Conservation (phyloP, 2,888 invertebrate species). For the Sipha maydis region DNA sequence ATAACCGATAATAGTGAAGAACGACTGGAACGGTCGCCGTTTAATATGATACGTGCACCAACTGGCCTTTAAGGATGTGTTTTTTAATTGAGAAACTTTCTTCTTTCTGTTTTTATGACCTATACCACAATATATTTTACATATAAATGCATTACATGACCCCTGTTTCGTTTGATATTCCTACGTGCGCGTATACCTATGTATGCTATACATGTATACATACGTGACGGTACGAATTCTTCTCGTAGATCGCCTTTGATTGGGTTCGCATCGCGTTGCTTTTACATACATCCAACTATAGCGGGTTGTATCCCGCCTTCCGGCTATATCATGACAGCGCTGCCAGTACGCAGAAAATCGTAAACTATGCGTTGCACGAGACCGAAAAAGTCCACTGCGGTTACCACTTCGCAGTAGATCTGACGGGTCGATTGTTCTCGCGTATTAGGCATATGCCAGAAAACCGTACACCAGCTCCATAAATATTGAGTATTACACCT, state of each 20-base stretch:
- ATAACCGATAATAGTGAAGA: background rate
- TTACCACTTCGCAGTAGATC: background rate
- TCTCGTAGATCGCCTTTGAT: background rate
- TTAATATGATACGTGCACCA: background rate
- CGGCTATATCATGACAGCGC: background rate
- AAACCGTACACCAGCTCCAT: background rate
- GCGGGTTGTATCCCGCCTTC: background rate
- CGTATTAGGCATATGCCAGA: background rate
- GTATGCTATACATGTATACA: background rate
- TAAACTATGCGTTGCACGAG: background rate
- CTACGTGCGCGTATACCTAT: background rate
- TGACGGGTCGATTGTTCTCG: background rate
- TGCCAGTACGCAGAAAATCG: background rate
- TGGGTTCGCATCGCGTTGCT: background rate
- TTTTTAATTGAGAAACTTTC: background rate
- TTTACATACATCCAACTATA: background rate
- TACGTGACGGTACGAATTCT: background rate
- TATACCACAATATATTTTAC: background rate
- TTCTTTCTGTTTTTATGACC: background rate
- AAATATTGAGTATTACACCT: background rate
- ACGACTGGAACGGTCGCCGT: background rate
- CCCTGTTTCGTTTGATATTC: background rate
- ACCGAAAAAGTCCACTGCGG: background rate
- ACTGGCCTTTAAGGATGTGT: slow-evolving; percentile 65
- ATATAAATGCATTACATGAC: background rate